Conservation (phyloP, 1,140 invertebrate species). For the Eumaeus atala region DNA sequence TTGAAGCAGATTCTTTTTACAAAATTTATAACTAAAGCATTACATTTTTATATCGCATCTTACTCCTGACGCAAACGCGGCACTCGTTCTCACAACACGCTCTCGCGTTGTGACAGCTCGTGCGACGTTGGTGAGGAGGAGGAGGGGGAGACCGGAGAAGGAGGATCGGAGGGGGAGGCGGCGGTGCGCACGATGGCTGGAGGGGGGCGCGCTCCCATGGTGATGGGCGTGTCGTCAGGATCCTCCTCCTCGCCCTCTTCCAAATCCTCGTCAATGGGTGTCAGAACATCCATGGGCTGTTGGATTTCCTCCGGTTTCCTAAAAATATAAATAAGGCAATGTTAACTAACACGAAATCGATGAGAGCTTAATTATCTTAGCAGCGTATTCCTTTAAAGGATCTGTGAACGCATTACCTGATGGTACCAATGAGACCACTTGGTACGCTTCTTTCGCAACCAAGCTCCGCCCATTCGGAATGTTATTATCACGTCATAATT, state of each 20-base stretch:
- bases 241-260: slow-evolving; percentile 86
- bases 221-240: slow-evolving; percentile 78
- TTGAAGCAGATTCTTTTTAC: too few relatives aligned
- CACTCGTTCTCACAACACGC: slow-evolving; percentile 18
- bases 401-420: too few relatives aligned
- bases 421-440: too few relatives aligned
- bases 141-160: slow-evolving; percentile 43
- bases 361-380: too few relatives aligned
- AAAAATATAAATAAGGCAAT: not conserved
- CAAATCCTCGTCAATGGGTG: slow-evolving; percentile 86
- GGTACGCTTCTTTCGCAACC: too few relatives aligned
- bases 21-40: too few relatives aligned
- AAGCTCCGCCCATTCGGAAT: too few relatives aligned
- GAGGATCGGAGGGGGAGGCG: slow-evolving; percentile 58
- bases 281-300: slow-evolving; percentile 78
- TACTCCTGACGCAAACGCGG: too few relatives aligned
- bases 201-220: slow-evolving; percentile 72
- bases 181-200: slow-evolving; percentile 72
- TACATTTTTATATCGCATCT: too few relatives aligned
- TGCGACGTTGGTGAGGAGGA: not conserved
- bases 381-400: too few relatives aligned
- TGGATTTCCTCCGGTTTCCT: slow-evolving; percentile 57
- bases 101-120: slow-evolving; percentile 30
- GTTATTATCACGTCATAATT: too few relatives aligned
- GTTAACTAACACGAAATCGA: too few relatives aligned